phyloP scores from a whole-genome alignment of 2,797 vertebrate genomes.

The Mormyrus proboscirostris region DNA sequence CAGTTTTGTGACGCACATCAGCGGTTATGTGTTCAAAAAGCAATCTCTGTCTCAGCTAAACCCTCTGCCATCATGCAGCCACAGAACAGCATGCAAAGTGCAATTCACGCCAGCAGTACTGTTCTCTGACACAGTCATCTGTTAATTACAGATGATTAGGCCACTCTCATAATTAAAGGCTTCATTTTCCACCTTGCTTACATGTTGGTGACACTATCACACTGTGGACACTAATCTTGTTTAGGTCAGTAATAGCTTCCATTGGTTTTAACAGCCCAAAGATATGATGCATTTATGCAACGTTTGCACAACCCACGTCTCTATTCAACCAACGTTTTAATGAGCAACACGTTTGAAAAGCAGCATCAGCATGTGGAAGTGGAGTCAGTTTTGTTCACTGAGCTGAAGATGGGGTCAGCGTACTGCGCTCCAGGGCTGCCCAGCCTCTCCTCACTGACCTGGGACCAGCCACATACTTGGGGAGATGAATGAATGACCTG shows the following conservation, averaged over 20 bases:
- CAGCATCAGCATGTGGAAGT: background rate
- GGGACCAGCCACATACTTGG: background rate
- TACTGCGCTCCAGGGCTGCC: background rate
- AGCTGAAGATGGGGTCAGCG: background rate
- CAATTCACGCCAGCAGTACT: background rate
- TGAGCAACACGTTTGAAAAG: background rate
- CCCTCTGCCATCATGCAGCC: background rate
- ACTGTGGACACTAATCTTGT: background rate
- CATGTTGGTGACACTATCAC: background rate
- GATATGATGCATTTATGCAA: background rate
- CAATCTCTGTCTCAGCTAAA: background rate
- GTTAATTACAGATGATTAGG: background rate
- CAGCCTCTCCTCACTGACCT: background rate
- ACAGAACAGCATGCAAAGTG: background rate
- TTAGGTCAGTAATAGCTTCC: background rate
- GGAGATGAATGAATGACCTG: background rate
- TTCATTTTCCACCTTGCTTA: background rate
- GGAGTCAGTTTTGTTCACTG: background rate
- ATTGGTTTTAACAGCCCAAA: background rate
- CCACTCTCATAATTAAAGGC: background rate
- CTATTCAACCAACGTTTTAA: background rate
- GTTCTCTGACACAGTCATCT: background rate
- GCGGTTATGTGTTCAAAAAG: background rate
- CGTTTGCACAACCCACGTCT: background rate
- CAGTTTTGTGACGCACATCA: background rate